Evolutionary conservation across 2,113 vertebrate genomes (phyloP).

Genomic region (Phylloscopus whistleri): DNA sequence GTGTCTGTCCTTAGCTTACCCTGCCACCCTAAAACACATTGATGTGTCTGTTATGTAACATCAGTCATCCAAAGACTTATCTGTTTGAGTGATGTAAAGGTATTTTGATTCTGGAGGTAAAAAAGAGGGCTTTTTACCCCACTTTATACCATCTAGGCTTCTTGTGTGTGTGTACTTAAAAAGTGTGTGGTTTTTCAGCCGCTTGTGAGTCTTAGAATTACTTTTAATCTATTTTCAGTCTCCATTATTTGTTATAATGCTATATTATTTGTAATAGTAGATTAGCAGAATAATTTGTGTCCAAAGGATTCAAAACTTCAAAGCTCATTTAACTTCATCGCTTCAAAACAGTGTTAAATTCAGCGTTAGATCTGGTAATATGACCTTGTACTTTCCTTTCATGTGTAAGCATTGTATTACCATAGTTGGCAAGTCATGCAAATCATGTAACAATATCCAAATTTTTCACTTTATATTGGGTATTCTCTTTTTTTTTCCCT

Average conservation of each 20-base stretch:
- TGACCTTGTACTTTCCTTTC: background rate
- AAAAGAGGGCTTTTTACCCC: fast-evolving
- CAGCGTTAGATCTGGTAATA: background rate
- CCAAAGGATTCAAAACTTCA: background rate
- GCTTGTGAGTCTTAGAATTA: background rate
- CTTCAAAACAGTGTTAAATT: background rate
- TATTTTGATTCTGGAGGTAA: background rate
- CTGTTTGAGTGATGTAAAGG: background rate
- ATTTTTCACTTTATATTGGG: background rate
- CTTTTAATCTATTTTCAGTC: background rate
- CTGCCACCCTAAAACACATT: background rate
- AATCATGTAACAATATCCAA: background rate
- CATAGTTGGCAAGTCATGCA: background rate
- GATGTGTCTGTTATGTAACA: background rate
- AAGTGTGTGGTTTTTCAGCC: background rate
- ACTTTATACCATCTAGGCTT: background rate
- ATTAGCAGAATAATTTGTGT: background rate
- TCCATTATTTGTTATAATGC: background rate
- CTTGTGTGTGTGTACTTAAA: background rate
- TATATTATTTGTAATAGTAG: background rate
- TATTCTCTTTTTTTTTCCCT: background rate
- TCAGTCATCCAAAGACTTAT: background rate
- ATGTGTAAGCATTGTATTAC: background rate
- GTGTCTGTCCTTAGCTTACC: background rate
- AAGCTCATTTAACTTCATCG: background rate